Evolutionary conservation across 2,888 invertebrate genomes (phyloP).

Genomic region (Timandra comae): DNA sequence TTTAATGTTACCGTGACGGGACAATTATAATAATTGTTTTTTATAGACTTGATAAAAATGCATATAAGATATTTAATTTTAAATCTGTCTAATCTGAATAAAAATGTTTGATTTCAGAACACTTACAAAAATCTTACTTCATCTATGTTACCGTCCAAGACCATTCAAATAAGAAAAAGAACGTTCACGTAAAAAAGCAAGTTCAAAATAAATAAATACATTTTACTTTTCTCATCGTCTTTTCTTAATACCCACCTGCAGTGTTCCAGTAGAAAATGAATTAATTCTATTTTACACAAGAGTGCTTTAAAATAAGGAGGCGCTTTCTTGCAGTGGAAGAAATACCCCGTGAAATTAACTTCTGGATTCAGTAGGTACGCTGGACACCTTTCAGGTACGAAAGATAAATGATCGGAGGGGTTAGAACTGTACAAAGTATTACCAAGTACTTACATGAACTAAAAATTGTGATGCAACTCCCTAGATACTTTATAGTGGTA

Average conservation of each 20-base stretch:
- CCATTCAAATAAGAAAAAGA: slow-evolving; percentile 7
- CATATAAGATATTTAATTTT: no score
- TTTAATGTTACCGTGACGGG: no score
- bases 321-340: slow-evolving; percentile 52
- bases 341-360: slow-evolving; percentile 73
- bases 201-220: slow-evolving; percentile 16
- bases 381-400: slow-evolving; percentile 64
- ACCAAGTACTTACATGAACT: slow-evolving; percentile 29
- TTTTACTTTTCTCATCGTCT: slow-evolving; percentile 24
- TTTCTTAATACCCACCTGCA: slow-evolving; percentile 31
- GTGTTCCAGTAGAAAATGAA: slow-evolving; percentile 39
- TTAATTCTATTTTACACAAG: slow-evolving; percentile 63
- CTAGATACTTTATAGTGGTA: neutral
- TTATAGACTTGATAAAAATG: no score
- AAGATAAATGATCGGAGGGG: slow-evolving; percentile 53
- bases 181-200: slow-evolving; percentile 2
- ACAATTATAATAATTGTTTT: no score
- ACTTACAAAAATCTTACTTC: no score
- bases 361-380: slow-evolving; percentile 48
- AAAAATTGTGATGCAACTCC: neutral
- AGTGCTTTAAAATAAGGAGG: slow-evolving; percentile 53
- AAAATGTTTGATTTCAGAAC: no score
- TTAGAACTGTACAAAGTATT: slow-evolving; percentile 29
- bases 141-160: slow-evolving; percentile 19
- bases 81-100: no score